phyloP scores from a whole-genome alignment of 92 coral and sea anemone species.

The Micromussa lordhowensis region DNA sequence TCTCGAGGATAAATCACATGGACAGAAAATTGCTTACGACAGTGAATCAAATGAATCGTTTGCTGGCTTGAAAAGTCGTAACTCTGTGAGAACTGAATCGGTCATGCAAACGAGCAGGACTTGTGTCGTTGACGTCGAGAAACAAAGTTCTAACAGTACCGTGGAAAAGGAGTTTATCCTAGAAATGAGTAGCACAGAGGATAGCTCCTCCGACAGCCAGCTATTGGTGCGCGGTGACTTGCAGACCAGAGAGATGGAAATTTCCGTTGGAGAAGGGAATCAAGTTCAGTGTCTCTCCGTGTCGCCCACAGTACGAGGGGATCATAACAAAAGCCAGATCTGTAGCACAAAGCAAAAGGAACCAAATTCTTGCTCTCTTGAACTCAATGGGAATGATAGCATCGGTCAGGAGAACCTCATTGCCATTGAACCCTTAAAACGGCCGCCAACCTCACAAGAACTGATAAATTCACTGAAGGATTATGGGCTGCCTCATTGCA shows the following conservation, averaged over 20 bases:
- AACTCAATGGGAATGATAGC: neutral
- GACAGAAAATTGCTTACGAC: neutral
- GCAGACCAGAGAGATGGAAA: neutral
- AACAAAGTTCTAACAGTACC: neutral
- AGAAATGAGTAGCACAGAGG: slow-evolving; percentile 1
- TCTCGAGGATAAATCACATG: neutral
- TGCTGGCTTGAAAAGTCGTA: neutral
- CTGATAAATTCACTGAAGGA: slow-evolving; percentile 64
- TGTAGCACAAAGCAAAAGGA: neutral
- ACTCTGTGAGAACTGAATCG: neutral
- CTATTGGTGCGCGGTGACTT: neutral
- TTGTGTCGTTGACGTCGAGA: neutral
- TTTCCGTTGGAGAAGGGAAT: neutral
- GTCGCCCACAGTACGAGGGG: neutral
- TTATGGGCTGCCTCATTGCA: slow-evolving; percentile 82
- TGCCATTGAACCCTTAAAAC: slow-evolving; percentile 68
- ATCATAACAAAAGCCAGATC: neutral
- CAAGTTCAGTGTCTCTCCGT: neutral
- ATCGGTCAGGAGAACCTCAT: neutral
- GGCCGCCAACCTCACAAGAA: slow-evolving; percentile 73
- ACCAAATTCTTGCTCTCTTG: neutral
- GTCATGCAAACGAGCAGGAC: neutral
- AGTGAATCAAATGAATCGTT: neutral
- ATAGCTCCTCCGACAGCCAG: neutral
- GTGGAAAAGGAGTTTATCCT: slow-evolving; percentile 13